phyloP scores from a whole-genome alignment of 1,140 invertebrate genomes.

The Venustaconcha ellipsiformis region DNA sequence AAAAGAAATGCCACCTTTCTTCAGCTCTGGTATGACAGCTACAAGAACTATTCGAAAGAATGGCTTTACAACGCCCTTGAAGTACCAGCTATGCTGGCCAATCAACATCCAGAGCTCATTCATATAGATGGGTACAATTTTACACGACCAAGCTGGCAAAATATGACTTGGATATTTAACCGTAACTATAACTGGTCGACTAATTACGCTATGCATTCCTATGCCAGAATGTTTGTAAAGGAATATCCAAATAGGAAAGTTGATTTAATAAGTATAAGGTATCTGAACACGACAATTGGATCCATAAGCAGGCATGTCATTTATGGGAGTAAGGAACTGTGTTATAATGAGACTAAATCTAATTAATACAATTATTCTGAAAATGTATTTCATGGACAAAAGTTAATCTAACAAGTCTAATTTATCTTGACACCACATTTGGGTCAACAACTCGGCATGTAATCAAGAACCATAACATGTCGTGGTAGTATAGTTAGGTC shows the following conservation, averaged over 20 bases:
- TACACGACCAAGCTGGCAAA: slow-evolving; percentile 16
- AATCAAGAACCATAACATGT: too few relatives aligned
- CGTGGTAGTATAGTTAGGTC: too few relatives aligned
- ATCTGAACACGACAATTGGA: slow-evolving; percentile 20
- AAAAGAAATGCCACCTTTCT: slow-evolving; percentile 17
- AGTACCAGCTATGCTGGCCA: slow-evolving; percentile 14
- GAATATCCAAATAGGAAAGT: neutral
- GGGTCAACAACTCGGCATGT: too few relatives aligned
- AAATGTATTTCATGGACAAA: too few relatives aligned
- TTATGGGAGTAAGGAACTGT: slow-evolving; percentile 29
- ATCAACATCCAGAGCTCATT: slow-evolving; percentile 17
- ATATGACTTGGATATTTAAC: slow-evolving; percentile 12
- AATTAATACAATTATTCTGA: too few relatives aligned
- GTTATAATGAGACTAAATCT: neutral
- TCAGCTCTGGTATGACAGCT: slow-evolving; percentile 15
- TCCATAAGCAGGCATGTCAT: slow-evolving; percentile 15
- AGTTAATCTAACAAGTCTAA: too few relatives aligned
- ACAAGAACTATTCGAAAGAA: slow-evolving; percentile 10
- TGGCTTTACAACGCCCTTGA: slow-evolving; percentile 25
- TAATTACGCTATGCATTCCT: slow-evolving; percentile 30
- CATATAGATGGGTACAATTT: slow-evolving; percentile 28
- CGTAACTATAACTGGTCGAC: slow-evolving; percentile 27
- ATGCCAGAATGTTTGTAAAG: slow-evolving; percentile 6
- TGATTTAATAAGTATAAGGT: slow-evolving; percentile 8
- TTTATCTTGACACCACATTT: too few relatives aligned